phyloP scores from a whole-genome alignment of 2,113 vertebrate genomes.

The Pelusios castaneus region DNA sequence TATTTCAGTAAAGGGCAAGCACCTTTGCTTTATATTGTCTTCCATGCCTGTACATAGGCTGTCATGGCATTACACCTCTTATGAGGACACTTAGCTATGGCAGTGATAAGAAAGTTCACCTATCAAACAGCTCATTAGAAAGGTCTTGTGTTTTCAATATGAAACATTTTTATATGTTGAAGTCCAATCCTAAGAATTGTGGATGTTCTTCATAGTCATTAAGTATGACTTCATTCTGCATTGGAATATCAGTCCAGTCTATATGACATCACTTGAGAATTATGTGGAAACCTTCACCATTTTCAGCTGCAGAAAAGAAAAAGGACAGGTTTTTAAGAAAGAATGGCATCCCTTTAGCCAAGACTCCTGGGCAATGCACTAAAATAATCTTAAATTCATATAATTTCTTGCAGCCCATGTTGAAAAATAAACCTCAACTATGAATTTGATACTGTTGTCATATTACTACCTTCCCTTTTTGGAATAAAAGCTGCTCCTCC shows the following conservation, averaged over 20 bases:
- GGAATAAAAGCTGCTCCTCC: background rate
- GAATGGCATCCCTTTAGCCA: background rate
- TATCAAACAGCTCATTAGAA: slow-evolving; percentile 76
- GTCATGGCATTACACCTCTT: slow-evolving; percentile 53
- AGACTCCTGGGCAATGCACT: accelerated
- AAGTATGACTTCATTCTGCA: slow-evolving; percentile 74
- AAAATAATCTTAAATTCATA: accelerated
- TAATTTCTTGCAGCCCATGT: background rate
- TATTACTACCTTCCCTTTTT: background rate
- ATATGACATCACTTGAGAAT: slow-evolving; percentile 89
- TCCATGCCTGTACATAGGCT: slow-evolving; percentile 54
- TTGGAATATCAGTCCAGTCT: slow-evolving; percentile 53
- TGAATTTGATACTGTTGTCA: background rate
- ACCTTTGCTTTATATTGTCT: slow-evolving; percentile 55
- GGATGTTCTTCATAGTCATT: slow-evolving; percentile 75
- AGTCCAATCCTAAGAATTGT: slow-evolving; percentile 79
- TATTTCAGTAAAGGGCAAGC: slow-evolving; percentile 61
- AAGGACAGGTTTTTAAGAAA: background rate
- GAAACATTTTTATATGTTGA: slow-evolving; percentile 84
- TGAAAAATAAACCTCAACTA: background rate
- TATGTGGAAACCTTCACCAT: slow-evolving; percentile 92
- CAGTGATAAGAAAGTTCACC: slow-evolving; percentile 77
- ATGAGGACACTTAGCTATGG: slow-evolving; percentile 69
- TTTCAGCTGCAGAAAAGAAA: slow-evolving; percentile 84
- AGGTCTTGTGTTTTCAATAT: slow-evolving; percentile 86